Evolutionary conservation across 2,113 vertebrate genomes (phyloP).

Genomic region (Salvelinus fontinalis): DNA sequence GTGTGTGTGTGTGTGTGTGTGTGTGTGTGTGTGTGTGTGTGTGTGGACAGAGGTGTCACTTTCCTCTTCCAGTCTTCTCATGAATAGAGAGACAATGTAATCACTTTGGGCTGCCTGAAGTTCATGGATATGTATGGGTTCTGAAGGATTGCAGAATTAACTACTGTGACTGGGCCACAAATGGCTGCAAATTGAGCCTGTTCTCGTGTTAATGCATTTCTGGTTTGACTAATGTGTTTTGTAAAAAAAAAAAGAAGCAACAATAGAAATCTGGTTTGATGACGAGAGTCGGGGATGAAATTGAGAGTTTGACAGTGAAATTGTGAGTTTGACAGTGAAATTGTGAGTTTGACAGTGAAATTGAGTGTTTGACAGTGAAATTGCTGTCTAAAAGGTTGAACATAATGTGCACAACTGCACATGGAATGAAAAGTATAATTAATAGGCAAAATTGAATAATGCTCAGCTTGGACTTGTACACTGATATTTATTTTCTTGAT

Average conservation of each 20-base stretch:
- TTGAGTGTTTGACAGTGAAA: not conserved
- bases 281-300: not conserved
- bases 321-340: not conserved
- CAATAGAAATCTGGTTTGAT: not conserved
- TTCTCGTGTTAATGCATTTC: not conserved
- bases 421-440: no score
- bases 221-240: slow-evolving; percentile 5
- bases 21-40: no score
- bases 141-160: slow-evolving; percentile 13
- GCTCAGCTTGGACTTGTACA: no score
- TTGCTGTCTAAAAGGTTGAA: not conserved
- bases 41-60: not conserved
- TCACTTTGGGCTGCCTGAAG: slow-evolving; percentile 51
- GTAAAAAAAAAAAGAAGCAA: not conserved
- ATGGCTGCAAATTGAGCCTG: not conserved
- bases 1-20: no score
- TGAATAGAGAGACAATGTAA: slow-evolving; percentile 51
- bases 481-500: no score
- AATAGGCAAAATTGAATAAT: no score
- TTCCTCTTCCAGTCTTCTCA: slow-evolving; percentile 4
- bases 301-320: not conserved
- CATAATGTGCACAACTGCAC: no score
- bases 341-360: not conserved
- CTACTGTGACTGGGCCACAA: not conserved
- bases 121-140: slow-evolving; percentile 63